Percentiles rank a stretch among this genome's conserved stretches.
These are phyloP conservation scores for Physocephala rufipes DNA, from an alignment of 2,888 invertebrate genomes.

Conservation along the genomic window DNA sequence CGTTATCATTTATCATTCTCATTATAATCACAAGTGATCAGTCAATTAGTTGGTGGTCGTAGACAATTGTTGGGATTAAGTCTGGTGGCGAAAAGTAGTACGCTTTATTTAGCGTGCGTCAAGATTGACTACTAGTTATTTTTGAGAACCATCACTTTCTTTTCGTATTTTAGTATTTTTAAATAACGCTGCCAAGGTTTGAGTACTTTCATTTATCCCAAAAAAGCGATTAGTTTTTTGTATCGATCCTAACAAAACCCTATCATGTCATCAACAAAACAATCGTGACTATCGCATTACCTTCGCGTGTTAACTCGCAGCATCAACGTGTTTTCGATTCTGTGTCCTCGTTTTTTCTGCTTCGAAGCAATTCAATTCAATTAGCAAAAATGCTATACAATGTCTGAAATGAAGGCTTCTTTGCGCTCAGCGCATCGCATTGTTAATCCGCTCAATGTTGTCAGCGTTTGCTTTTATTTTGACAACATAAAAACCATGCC, in stretches of 20 bases:
- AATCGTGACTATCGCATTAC: conserved; percentile 15
- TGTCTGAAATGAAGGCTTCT: conserved; percentile 25
- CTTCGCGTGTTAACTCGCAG: background rate
- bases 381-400: conserved; percentile 44
- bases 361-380: conserved; percentile 44
- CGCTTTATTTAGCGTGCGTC: no score
- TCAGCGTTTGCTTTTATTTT: conserved; percentile 23
- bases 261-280: background rate
- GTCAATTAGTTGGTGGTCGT: no score
- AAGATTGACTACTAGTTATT: background rate
- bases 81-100: no score
- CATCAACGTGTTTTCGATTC: no score
- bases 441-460: conserved; percentile 7
- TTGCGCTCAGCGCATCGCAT: background rate
- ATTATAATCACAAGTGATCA: no score
- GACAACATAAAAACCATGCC: conserved; percentile 20
- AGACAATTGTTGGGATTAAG: no score
- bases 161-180: no score
- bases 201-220: no score
- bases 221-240: no score
- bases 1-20: no score
- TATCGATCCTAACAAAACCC: background rate
- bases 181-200: no score
- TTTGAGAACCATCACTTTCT: background rate
- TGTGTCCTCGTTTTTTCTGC: background rate